Evolutionary conservation across 2,113 vertebrate species (phyloP).

Genomic region (Gopherus flavomarginatus): DNA sequence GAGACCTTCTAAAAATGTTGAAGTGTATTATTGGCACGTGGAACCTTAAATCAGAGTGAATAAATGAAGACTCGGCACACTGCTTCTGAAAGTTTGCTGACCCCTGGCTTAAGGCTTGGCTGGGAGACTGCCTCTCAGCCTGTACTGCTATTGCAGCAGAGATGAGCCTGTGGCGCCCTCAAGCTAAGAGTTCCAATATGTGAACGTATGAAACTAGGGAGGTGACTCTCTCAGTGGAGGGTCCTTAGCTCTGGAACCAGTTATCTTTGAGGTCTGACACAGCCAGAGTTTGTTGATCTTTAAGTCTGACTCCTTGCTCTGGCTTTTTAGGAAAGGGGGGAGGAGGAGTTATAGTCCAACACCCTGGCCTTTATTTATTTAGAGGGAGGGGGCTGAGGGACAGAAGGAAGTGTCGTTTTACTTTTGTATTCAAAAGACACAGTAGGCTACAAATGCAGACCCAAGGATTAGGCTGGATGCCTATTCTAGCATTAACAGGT

Average conservation of each 20-base stretch:
- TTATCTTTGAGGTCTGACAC: neutral
- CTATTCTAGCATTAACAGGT: too few relatives aligned
- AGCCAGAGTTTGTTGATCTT: neutral
- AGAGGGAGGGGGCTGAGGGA: neutral
- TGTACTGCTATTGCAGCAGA: neutral
- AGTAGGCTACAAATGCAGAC: neutral
- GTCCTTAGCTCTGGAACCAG: neutral
- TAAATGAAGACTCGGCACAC: too few relatives aligned
- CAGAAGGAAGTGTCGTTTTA: accelerated
- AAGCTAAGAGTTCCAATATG: too few relatives aligned
- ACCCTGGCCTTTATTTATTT: neutral
- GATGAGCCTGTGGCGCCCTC: neutral
- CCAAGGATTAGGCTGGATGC: neutral
- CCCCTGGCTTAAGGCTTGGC: neutral
- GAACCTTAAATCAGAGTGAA: too few relatives aligned
- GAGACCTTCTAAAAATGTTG: too few relatives aligned
- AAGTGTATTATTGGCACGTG: too few relatives aligned
- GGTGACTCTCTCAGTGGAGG: neutral
- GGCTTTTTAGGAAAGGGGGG: neutral
- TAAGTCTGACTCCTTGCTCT: neutral
- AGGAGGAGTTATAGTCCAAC: neutral
- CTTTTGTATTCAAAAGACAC: neutral
- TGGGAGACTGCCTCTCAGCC: neutral
- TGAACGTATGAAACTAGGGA: neutral
- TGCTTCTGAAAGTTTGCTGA: too few relatives aligned